Conservation (phyloP, 2,113 vertebrate genomes). For the Equus przewalskii region DNA sequence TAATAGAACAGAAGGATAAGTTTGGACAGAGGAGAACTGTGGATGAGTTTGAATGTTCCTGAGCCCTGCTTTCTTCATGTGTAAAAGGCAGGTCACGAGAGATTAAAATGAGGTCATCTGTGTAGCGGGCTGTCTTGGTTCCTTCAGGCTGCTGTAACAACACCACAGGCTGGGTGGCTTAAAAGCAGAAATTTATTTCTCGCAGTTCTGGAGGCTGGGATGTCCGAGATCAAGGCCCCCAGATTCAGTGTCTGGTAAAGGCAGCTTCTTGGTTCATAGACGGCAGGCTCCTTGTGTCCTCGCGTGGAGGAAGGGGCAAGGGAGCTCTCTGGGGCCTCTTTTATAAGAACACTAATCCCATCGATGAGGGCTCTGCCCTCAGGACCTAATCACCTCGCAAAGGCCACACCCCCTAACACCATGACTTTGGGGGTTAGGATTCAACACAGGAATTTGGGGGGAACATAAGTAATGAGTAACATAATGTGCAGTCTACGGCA, state of each 20-base stretch:
- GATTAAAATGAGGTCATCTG: neutral
- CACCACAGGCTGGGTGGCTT: neutral
- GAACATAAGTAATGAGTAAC: neutral
- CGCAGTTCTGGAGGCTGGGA: neutral
- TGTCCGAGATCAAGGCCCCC: neutral
- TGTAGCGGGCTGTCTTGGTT: neutral
- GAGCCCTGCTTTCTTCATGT: neutral
- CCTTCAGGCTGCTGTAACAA: neutral
- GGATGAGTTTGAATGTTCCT: neutral
- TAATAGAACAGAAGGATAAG: neutral
- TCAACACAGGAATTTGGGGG: no score
- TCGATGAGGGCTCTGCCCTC: neutral
- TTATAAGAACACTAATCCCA: neutral
- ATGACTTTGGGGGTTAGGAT: neutral
- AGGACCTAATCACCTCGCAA: no score
- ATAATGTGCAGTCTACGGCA: neutral
- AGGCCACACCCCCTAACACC: no score
- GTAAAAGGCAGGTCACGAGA: neutral
- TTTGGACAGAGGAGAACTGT: neutral
- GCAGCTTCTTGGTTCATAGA: neutral
- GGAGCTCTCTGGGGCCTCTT: neutral
- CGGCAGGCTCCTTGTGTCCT: neutral
- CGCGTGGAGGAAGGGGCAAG: neutral
- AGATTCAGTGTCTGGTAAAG: neutral
- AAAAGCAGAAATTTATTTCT: neutral